Evolutionary conservation across 2,113 vertebrate genomes (phyloP).

Genomic region (Psephotus haematonotus): DNA sequence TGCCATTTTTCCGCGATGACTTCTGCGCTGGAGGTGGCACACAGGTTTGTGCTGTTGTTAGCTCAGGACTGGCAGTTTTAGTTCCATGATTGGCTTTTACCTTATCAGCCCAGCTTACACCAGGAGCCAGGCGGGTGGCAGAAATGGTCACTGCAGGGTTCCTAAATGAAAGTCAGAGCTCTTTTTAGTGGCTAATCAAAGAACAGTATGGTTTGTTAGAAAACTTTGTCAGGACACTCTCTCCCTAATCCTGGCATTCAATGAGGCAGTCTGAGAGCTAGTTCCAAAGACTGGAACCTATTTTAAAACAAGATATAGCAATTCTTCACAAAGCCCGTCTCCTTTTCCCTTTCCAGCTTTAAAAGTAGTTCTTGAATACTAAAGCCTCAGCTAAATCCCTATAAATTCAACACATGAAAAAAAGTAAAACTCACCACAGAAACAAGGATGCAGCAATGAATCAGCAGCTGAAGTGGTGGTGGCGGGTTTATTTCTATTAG

Average conservation of each 20-base stretch:
- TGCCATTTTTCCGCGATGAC: conserved; percentile 71
- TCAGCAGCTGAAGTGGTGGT: neutral
- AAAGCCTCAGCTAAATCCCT: neutral
- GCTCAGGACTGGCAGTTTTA: conserved; percentile 53
- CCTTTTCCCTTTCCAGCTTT: neutral
- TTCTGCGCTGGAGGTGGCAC: conserved; percentile 74
- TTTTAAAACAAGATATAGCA: neutral
- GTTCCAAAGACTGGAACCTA: neutral
- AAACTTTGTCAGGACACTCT: neutral
- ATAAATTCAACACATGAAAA: neutral
- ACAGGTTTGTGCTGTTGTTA: conserved; percentile 19
- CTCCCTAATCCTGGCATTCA: neutral
- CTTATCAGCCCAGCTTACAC: conserved; percentile 95
- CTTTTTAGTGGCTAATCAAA: neutral
- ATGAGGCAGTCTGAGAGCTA: neutral
- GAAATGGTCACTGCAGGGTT: conserved; percentile 81
- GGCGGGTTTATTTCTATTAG: neutral
- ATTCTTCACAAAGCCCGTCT: neutral
- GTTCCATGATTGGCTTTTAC: conserved; percentile 88
- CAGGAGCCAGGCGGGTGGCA: conserved; percentile 84
- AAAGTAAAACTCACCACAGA: neutral
- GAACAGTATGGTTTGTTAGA: neutral
- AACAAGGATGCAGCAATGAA: neutral
- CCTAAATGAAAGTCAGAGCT: conserved; percentile 63
- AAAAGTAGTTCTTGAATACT: neutral